A percentile compares a stretch with the other conserved stretches of the same genome.
These are phyloP conservation scores for Paguma larvata DNA, from an alignment of 2,797 vertebrate genomes.

Conservation along the genomic window DNA sequence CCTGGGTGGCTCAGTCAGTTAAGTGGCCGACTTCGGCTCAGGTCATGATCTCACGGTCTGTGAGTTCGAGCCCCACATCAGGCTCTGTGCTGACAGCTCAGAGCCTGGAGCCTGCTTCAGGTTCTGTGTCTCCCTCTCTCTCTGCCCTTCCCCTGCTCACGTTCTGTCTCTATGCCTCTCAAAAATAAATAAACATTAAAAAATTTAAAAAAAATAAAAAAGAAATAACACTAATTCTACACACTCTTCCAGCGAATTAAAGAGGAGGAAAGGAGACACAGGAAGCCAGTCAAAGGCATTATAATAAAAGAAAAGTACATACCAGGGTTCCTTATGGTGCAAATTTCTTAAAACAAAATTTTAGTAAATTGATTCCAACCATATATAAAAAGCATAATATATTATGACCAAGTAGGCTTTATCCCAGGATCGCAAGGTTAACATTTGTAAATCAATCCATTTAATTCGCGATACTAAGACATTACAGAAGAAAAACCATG, in stretches of 20 bases:
- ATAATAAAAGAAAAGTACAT: not conserved
- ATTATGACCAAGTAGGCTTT: not conserved
- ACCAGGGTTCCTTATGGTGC: not conserved
- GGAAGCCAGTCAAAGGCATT: not conserved
- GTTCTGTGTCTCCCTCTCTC: too few relatives aligned
- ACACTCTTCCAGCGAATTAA: not conserved
- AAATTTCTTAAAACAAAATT: not conserved
- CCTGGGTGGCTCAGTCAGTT: too few relatives aligned
- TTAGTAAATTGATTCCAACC: not conserved
- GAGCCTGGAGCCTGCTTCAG: too few relatives aligned
- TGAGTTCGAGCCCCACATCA: too few relatives aligned
- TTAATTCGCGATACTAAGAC: conserved; percentile 7
- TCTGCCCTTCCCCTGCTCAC: too few relatives aligned
- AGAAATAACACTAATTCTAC: not conserved
- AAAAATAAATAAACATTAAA: too few relatives aligned
- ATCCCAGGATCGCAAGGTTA: not conserved
- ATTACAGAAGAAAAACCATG: not conserved
- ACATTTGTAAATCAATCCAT: not conserved
- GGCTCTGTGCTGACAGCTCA: too few relatives aligned
- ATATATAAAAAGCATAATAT: conserved; percentile 2
- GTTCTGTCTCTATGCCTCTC: too few relatives aligned
- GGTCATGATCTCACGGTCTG: too few relatives aligned
- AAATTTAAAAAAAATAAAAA: too few relatives aligned
- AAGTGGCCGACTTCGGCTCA: too few relatives aligned
- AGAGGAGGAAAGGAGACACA: not conserved